A percentile compares a stretch with the other conserved stretches of the same genome.
These are phyloP conservation scores for Neogale vison DNA, from an alignment of 2,113 vertebrate genomes.

Conservation along the genomic window DNA sequence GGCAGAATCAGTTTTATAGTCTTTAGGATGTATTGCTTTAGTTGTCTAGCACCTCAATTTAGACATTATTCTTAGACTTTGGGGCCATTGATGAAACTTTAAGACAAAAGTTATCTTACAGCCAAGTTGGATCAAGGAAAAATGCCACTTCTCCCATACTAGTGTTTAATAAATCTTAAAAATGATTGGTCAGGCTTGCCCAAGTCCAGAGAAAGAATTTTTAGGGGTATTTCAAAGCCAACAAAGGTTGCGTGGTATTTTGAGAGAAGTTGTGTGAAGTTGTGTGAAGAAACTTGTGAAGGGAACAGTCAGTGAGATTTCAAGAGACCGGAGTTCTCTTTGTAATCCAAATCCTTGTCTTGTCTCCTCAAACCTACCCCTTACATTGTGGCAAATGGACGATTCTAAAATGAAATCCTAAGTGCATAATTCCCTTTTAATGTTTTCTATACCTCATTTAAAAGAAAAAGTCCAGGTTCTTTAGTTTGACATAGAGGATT, in stretches of 20 bases:
- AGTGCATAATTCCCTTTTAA: background rate
- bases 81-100: background rate
- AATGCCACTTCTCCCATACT: background rate
- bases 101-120: background rate
- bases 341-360: background rate
- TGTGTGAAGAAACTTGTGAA: background rate
- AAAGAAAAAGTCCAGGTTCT: background rate
- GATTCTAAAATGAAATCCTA: background rate
- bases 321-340: background rate
- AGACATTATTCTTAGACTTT: background rate
- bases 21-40: background rate
- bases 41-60: background rate
- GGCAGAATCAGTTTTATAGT: background rate
- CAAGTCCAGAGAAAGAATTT: background rate
- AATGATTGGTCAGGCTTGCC: background rate
- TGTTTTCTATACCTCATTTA: background rate
- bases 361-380: background rate
- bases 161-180: background rate
- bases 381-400: background rate
- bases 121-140: background rate
- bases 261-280: background rate
- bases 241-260: background rate
- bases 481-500: background rate
- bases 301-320: background rate
- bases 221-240: background rate